Conservation (phyloP, 2,113 vertebrate species). For the Brevimyrus niger region DNA sequence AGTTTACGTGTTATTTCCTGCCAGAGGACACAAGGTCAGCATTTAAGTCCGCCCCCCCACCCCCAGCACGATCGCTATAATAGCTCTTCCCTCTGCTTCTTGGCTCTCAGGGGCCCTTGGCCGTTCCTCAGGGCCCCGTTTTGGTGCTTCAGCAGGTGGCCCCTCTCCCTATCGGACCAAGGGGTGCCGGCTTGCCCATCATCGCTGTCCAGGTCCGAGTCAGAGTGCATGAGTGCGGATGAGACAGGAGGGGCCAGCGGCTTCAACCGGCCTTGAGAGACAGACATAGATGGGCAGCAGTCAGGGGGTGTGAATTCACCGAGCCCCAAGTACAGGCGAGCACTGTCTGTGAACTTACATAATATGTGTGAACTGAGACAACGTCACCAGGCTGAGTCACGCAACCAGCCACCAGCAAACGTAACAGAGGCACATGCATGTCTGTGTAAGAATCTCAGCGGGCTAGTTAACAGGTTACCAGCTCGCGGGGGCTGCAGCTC, state of each 20-base stretch:
- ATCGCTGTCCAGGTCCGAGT: conserved; percentile 92
- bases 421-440: background rate
- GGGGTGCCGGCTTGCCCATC: conserved; percentile 74
- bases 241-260: conserved; percentile 65
- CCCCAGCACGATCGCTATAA: conserved; percentile 48
- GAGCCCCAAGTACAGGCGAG: background rate
- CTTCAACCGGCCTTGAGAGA: conserved; percentile 71
- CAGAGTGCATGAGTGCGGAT: conserved; percentile 91
- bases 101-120: conserved; percentile 67
- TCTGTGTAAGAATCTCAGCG: background rate
- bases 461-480: conserved; percentile 51
- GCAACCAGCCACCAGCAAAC: background rate
- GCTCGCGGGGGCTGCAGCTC: conserved; percentile 78
- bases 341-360: background rate
- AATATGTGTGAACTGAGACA: background rate
- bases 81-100: conserved; percentile 68
- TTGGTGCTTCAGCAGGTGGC: conserved; percentile 79
- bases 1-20: background rate
- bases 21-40: background rate
- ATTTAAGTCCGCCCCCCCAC: background rate
- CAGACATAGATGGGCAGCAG: background rate
- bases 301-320: background rate
- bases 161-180: conserved; percentile 87
- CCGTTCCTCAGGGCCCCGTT: conserved; percentile 88
- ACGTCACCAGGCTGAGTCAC: background rate